Evolutionary conservation across 2,797 vertebrate species (phyloP).

Genomic region (Simalia tracyae): DNA sequence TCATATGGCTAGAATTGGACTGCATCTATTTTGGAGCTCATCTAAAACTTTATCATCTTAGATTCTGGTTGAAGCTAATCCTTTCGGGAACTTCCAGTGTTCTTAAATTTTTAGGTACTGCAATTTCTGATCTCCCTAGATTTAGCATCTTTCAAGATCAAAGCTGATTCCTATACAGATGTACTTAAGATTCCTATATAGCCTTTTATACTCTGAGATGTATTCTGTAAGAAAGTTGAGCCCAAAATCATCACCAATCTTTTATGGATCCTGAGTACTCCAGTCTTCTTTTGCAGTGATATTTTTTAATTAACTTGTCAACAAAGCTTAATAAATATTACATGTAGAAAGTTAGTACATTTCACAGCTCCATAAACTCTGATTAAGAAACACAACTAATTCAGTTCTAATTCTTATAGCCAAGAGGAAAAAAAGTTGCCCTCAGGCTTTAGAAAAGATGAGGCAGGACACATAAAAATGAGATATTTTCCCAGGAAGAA

Average conservation of each 20-base stretch:
- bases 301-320: not conserved
- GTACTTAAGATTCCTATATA: not conserved
- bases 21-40: not conserved
- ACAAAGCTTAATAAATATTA: not conserved
- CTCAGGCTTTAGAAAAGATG: too few relatives aligned
- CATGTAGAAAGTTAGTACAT: too few relatives aligned
- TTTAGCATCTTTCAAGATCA: not conserved
- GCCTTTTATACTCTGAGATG: not conserved
- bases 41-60: not conserved
- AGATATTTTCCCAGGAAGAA: too few relatives aligned
- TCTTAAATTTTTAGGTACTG: constrained; percentile 12
- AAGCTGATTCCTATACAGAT: not conserved
- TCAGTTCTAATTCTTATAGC: too few relatives aligned
- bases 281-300: constrained; percentile 11
- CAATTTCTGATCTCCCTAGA: not conserved
- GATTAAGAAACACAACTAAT: too few relatives aligned
- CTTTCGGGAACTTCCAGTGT: not conserved
- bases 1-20: not conserved
- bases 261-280: not conserved
- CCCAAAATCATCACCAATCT: not conserved
- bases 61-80: not conserved
- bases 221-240: not conserved
- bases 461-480: too few relatives aligned
- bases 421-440: too few relatives aligned
- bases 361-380: too few relatives aligned